Evolutionary conservation across 2,797 vertebrate genomes (phyloP).

Genomic region (Cossypha heuglini): DNA sequence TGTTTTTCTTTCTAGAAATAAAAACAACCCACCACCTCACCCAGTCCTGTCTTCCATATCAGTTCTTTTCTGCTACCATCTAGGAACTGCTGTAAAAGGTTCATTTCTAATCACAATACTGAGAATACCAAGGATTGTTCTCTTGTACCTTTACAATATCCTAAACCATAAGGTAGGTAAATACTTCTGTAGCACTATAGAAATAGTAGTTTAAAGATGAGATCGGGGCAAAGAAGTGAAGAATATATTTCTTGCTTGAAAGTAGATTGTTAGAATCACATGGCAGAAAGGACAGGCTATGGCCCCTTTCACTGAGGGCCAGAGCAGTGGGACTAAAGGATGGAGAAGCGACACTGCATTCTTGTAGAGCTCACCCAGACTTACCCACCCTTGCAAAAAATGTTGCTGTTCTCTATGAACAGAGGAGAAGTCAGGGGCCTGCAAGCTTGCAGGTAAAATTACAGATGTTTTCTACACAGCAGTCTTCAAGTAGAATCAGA

Average conservation of each 20-base stretch:
- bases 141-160: conserved; percentile 48
- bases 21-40: conserved; percentile 60
- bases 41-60: conserved; percentile 77
- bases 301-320: not conserved
- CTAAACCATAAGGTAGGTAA: conserved; percentile 74
- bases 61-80: conserved; percentile 78
- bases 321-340: not conserved
- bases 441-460: not conserved
- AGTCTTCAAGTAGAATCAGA: not conserved
- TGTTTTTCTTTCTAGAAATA: conserved; percentile 73
- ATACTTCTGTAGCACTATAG: not conserved
- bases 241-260: not conserved
- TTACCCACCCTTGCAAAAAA: not conserved
- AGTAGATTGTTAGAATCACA: not conserved
- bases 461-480: not conserved
- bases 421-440: not conserved
- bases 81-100: conserved; percentile 78
- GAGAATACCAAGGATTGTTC: conserved; percentile 73
- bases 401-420: not conserved
- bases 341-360: not conserved
- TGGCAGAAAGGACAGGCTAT: not conserved
- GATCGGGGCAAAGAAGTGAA: not conserved
- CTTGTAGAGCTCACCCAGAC: not conserved
- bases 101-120: conserved; percentile 73
- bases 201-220: not conserved